Evolutionary conservation across 2,113 vertebrate genomes (phyloP), one percentile per base, ranked within the genome.

Genomic region (Plotosus lineatus): DNA sequence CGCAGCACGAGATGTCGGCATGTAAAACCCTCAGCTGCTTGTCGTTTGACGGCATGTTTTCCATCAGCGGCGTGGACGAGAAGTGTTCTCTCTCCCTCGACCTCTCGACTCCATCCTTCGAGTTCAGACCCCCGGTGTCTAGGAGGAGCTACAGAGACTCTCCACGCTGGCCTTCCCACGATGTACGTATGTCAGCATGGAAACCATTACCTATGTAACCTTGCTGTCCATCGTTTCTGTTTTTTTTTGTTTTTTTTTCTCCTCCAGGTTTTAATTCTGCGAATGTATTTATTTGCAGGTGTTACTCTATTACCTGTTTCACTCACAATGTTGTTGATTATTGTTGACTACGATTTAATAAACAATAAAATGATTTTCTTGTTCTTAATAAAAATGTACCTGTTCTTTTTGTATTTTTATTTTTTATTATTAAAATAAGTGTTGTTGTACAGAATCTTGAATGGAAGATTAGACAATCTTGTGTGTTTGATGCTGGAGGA

Each of bases 91-190:
- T 55, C 9, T 44, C 82, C 19, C 65, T 77, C 28, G 78, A 81
- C 19, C 60, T 76, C 12, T 85, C 86, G 4, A 66, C 84, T 65
- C 72, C 83, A 4, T 3, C 42, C 26, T 80, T 87, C 66, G 72
- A 81, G 33, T 83, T 85, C 50, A 69, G 36, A 6, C 48, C 42
- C 21, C 60, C 56, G 44, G 71, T 28, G 79, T 60, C 77, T 36
- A 83, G 79, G 77, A 83, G 86, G 81, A 83, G 46, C 69, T 88
- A 88, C 19, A 81, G 87, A 80, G 84, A 88, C 60, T 88, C 87
- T 33, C 87, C 87, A 11, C 84, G 86, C 63, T 87, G 87, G 87
- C 86, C 84, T 6, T 58, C 85, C 0, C 81, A 86, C 51, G 84
- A 86, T 17, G 85, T 86, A 14, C 84, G 73, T 48, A 83, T 88